Percentiles rank a stretch among this genome's conserved stretches.
Conservation (phyloP, 2,113 vertebrate species). For the Nanorana parkeri region DNA sequence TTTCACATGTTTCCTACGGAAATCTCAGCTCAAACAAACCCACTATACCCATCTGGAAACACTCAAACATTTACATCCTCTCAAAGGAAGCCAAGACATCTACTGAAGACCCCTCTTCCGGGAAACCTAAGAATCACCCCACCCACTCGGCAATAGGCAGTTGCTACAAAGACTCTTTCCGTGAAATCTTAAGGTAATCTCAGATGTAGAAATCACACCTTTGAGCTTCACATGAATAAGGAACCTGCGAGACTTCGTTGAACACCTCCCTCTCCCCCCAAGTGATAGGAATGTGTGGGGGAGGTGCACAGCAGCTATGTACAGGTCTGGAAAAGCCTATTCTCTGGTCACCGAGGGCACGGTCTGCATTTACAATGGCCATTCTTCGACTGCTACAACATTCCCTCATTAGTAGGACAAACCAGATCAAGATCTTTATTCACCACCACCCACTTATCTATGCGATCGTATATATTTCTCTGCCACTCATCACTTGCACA, state of each 20-base stretch:
- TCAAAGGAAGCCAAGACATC: background rate
- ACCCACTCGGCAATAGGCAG: background rate
- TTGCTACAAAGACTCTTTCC: background rate
- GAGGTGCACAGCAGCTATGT: background rate
- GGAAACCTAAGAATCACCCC: background rate
- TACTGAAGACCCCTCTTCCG: background rate
- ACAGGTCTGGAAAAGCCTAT: conserved; percentile 20
- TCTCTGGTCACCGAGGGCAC: background rate
- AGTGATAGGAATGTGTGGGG: conserved; percentile 22
- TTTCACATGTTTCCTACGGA: background rate
- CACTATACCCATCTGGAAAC: conserved; percentile 19
- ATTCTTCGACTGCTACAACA: too few relatives aligned
- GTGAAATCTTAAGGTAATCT: background rate
- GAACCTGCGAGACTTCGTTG: conserved; percentile 5
- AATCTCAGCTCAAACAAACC: background rate
- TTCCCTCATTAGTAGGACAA: too few relatives aligned
- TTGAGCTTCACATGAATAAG: background rate
- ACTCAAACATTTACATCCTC: conserved; percentile 27
- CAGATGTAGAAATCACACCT: background rate
- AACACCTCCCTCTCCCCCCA: conserved; percentile 30
- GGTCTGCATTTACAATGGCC: conserved; percentile 1
- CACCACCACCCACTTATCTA: too few relatives aligned
- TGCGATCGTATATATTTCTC: too few relatives aligned
- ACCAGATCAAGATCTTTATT: too few relatives aligned
- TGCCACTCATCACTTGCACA: too few relatives aligned